Conservation (phyloP, 2,888 invertebrate genomes). For the Pristionchus japonicus region DNA sequence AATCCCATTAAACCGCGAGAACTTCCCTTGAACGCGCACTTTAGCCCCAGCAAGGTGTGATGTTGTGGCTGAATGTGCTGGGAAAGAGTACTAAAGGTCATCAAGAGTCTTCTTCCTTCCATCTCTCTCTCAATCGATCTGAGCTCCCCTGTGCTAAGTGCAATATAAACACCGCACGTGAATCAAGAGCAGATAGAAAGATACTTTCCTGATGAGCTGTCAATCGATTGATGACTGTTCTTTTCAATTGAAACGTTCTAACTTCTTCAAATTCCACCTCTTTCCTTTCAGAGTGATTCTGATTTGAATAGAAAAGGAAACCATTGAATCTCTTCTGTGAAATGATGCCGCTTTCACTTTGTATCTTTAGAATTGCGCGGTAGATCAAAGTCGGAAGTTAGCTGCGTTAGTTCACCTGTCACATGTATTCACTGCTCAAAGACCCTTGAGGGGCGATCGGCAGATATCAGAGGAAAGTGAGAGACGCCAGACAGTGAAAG, state of each 20-base stretch:
- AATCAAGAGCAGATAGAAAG: neutral
- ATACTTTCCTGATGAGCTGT: neutral
- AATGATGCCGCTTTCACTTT: no score
- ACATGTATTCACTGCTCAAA: neutral
- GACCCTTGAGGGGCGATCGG: neutral
- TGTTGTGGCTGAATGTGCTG: neutral
- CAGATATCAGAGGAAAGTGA: neutral
- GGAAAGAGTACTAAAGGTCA: neutral
- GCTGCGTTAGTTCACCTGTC: neutral
- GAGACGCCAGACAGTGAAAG: constrained; percentile 4
- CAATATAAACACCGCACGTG: constrained; percentile 16
- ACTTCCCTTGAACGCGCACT: neutral
- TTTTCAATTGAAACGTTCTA: no score
- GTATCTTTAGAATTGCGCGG: neutral
- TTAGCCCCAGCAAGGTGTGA: neutral
- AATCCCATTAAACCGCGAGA: neutral
- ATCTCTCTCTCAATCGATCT: constrained; percentile 14
- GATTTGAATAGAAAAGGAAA: no score
- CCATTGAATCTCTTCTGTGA: no score
- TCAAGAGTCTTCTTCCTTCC: neutral
- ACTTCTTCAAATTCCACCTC: no score
- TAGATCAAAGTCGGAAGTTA: neutral
- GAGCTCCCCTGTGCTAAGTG: neutral
- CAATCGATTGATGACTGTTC: neutral
- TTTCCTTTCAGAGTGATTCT: no score